These are phyloP conservation scores for Lutjanus argentimaculatus DNA, from an alignment of 2,797 vertebrate species.

Conservation along the genomic window DNA sequence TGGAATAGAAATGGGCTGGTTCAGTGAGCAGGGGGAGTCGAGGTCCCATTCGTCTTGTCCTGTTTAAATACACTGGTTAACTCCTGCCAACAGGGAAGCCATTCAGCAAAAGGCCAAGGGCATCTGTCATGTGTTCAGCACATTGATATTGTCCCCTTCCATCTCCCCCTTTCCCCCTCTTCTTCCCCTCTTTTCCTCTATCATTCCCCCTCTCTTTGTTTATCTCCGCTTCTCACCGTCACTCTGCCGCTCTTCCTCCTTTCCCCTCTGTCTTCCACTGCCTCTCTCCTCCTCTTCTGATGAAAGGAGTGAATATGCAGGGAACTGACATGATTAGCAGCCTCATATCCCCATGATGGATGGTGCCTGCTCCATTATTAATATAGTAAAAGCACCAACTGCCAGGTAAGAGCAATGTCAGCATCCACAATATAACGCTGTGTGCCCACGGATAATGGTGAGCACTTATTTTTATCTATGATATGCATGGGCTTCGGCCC, in stretches of 20 bases:
- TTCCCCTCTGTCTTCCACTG: conserved; percentile 9
- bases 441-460: conserved; percentile 78
- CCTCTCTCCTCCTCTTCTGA: conserved; percentile 57
- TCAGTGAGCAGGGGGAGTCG: conserved; percentile 77
- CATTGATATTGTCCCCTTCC: conserved; percentile 76
- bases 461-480: conserved; percentile 81
- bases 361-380: conserved; percentile 87
- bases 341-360: conserved; percentile 83
- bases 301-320: conserved; percentile 82
- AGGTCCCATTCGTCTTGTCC: conserved; percentile 84
- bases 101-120: conserved; percentile 85
- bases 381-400: conserved; percentile 86
- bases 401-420: conserved; percentile 88
- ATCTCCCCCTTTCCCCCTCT: conserved; percentile 32
- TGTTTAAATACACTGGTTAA: conserved; percentile 86
- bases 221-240: conserved; percentile 49
- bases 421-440: conserved; percentile 84
- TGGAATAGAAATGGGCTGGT: conserved; percentile 80
- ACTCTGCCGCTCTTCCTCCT: conserved; percentile 9
- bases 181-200: conserved; percentile 19
- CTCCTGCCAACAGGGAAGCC: conserved; percentile 83
- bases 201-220: conserved; percentile 60
- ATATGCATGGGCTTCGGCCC: conserved; percentile 68
- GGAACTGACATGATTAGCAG: conserved; percentile 86
- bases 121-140: conserved; percentile 83